These are phyloP conservation scores for Epiblema foenella DNA, from an alignment of 2,888 invertebrate genomes.

Conservation along the genomic window DNA sequence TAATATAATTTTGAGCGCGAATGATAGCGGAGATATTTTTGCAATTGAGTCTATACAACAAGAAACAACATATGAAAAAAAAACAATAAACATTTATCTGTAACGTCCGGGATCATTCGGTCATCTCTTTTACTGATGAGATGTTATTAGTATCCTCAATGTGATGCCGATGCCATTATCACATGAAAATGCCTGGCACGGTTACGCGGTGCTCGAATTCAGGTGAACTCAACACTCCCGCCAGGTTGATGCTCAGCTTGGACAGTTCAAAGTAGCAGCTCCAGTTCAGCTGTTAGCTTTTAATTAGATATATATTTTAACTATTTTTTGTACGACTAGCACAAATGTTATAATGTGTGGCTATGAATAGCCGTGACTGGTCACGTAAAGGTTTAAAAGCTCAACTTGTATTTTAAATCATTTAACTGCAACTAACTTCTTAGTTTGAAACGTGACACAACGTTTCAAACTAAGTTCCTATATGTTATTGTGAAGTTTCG, in stretches of 20 bases:
- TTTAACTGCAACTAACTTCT: no score
- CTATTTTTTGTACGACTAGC: background rate
- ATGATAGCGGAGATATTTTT: no score
- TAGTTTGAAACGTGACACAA: no score
- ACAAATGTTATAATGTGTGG: background rate
- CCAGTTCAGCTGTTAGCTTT: no score
- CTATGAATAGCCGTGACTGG: background rate
- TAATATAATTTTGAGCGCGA: no score
- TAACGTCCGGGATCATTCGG: slow-evolving; percentile 33
- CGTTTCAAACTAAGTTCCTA: no score
- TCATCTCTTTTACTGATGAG: slow-evolving; percentile 34
- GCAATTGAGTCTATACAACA: background rate
- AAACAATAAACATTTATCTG: slow-evolving; percentile 9
- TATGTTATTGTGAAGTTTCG: no score
- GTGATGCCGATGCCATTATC: slow-evolving; percentile 39
- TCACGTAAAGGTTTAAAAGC: background rate
- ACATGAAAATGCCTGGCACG: slow-evolving; percentile 21
- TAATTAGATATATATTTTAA: no score
- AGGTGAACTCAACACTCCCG: slow-evolving; percentile 13
- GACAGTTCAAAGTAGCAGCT: no score
- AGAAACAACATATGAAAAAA: background rate
- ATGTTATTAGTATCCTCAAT: slow-evolving; percentile 24
- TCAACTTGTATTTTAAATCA: background rate
- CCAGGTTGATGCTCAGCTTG: no score
- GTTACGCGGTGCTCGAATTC: slow-evolving; percentile 11